Conservation (phyloP, 1,140 invertebrate species). For the Drosophila asahinai region DNA sequence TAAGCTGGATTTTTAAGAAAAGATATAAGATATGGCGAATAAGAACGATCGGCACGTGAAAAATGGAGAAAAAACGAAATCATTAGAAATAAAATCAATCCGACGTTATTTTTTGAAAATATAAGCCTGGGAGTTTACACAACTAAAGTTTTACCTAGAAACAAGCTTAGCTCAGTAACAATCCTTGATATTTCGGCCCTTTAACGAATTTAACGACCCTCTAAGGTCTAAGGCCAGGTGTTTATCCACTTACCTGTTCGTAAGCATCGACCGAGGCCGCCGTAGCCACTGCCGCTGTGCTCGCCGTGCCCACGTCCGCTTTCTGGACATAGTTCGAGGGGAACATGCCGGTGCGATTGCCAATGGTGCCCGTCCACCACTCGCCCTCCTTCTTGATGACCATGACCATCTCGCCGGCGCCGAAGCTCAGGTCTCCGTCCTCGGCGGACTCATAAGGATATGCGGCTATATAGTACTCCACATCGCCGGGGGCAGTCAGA, state of each 20-base stretch:
- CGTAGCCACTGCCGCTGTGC: slow-evolving; percentile 12
- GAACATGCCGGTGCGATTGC: slow-evolving; percentile 94
- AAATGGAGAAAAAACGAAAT: no score
- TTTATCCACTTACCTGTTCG: slow-evolving; percentile 65
- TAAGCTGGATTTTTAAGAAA: no score
- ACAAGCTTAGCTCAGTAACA: neutral
- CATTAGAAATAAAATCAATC: no score
- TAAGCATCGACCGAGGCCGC: slow-evolving; percentile 25
- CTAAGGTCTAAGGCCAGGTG: neutral
- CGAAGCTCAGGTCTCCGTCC: slow-evolving; percentile 95
- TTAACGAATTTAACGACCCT: neutral
- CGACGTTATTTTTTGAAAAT: no score
- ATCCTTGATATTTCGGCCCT: neutral
- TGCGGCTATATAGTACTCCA: slow-evolving; percentile 93
- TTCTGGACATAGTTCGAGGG: slow-evolving; percentile 96
- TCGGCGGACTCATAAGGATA: slow-evolving; percentile 95
- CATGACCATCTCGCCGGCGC: slow-evolving; percentile 95
- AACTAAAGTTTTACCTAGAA: neutral
- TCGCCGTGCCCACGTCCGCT: slow-evolving; percentile 75
- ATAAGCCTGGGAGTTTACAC: no score
- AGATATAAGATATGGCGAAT: no score
- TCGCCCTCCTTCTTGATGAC: slow-evolving; percentile 96
- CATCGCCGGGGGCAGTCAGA: slow-evolving; percentile 78
- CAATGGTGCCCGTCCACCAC: slow-evolving; percentile 98
- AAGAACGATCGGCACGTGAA: no score